Evolutionary conservation across 2,888 invertebrate species (phyloP), one percentile per base, ranked within the genome.

Genomic region (Oxyteleia sp.): DNA sequence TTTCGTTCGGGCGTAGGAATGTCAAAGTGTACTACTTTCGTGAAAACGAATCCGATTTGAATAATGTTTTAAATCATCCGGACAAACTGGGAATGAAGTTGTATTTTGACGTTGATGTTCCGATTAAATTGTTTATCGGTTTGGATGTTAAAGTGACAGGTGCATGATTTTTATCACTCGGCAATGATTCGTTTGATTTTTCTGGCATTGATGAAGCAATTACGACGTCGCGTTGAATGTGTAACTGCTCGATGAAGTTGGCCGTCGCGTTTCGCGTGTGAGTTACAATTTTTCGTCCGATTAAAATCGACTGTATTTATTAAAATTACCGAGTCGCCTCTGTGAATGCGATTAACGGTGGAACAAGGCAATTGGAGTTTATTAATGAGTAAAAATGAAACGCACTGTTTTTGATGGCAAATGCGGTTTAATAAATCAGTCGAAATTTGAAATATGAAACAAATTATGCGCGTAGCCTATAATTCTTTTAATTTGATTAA

Each of bases 401-500:
- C 51, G 11, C 4, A 15, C 32, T 13, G 53, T 35, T 63, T 74
- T 23, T 32, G 63, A 75, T 64, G 38, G 57, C 64, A 57, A 51
- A 47, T 35, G 47, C 75, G 49, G 64, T 75, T 75, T 55, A 64
- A 66, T 66, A 75, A 75, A 75, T 75, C 63, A 74, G 15, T 35
- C 74, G 63, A 53, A 47, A 32, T 51, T 74, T 38, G 55, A 64
- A 32, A 49, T 51, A 16, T 35, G 55, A 64, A 55, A 64, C 74
- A 66, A 75, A 75, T 64, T 75, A 10, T 41, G 26, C 55, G 53
- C 41, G 55, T 45, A 29, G 20, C n/a, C 26, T 49, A 41, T 45
- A 64, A 45, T 74, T 57, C 64, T 57, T 75, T 64, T 75, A 75
- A 75, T 75, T 64, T 66, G 75, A 75, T 75, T 75, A 57, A 75